Evolutionary conservation across 2,113 vertebrate species (phyloP).

Genomic region (Colius striatus): DNA sequence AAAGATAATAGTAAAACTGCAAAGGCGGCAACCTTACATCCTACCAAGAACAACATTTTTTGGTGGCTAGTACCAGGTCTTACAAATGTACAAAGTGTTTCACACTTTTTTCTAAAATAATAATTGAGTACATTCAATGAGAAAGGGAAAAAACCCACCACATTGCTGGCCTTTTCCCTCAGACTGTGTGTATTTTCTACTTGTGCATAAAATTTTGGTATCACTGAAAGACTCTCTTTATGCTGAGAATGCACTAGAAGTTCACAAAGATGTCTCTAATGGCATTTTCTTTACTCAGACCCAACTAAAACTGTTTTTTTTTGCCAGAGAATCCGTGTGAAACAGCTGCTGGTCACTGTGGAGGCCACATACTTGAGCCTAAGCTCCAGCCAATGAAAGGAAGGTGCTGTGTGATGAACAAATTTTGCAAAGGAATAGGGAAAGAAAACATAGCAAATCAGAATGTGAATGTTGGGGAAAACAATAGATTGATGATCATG

Average conservation of each 20-base stretch:
- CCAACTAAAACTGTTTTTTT: neutral
- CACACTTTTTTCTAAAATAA: neutral
- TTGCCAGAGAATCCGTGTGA: neutral
- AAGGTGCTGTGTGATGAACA: neutral
- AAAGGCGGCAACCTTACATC: neutral
- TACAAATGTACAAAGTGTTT: neutral
- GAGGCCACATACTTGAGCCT: neutral
- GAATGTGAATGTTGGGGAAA: neutral
- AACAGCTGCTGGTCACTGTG: neutral
- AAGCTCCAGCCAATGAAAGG: neutral
- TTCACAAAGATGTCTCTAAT: neutral
- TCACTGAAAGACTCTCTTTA: neutral
- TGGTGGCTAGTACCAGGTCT: neutral
- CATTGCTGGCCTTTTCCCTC: neutral
- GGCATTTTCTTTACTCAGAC: neutral
- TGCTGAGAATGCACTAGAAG: neutral
- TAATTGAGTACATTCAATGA: neutral
- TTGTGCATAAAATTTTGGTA: neutral
- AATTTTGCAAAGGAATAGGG: neutral
- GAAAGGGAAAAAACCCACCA: too few species aligned
- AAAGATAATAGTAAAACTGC: neutral
- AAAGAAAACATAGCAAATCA: neutral
- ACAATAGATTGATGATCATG: neutral
- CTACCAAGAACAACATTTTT: neutral
- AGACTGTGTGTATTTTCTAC: neutral